phyloP scores from a whole-genome alignment of 53 echinoderm and acorn worm genomes.

The Echinarachnius parma region DNA sequence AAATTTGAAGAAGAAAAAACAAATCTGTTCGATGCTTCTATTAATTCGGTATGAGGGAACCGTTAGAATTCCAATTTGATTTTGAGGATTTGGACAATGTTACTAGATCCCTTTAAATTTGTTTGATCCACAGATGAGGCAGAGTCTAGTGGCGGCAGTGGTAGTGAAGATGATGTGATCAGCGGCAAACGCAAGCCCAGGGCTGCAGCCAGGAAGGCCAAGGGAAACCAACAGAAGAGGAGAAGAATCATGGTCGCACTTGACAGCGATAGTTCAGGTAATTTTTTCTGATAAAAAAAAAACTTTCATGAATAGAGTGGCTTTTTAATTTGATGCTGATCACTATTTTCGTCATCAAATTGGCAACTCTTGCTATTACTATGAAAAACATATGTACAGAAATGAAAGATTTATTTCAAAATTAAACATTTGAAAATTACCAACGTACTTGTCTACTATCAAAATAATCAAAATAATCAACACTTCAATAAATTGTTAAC shows the following conservation, averaged over 20 bases:
- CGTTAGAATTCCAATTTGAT: too few relatives aligned
- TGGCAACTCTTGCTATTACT: too few relatives aligned
- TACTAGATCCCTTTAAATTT: background rate
- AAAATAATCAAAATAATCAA: too few relatives aligned
- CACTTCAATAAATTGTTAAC: too few relatives aligned
- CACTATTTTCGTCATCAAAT: too few relatives aligned
- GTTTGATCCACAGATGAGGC: constrained; percentile 5
- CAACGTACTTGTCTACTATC: too few relatives aligned
- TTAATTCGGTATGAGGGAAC: too few relatives aligned
- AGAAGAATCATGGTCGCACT: constrained; percentile 65
- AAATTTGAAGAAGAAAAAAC: too few relatives aligned
- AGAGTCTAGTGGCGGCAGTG: constrained; percentile 21
- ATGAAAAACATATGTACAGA: too few relatives aligned
- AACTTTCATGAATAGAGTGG: background rate
- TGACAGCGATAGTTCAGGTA: constrained; percentile 76
- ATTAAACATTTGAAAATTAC: background rate
- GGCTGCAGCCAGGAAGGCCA: constrained; percentile 50
- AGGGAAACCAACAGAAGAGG: constrained; percentile 40
- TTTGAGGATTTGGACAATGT: background rate
- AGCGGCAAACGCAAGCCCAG: constrained; percentile 33
- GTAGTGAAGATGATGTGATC: constrained; percentile 16
- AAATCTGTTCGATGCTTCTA: too few relatives aligned
- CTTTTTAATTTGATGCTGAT: too few relatives aligned
- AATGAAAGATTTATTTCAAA: background rate
- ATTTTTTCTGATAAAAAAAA: background rate